Base-by-base conservation (phyloP, 2,888 invertebrate species). In the Pristionchus japonicus region DNA sequence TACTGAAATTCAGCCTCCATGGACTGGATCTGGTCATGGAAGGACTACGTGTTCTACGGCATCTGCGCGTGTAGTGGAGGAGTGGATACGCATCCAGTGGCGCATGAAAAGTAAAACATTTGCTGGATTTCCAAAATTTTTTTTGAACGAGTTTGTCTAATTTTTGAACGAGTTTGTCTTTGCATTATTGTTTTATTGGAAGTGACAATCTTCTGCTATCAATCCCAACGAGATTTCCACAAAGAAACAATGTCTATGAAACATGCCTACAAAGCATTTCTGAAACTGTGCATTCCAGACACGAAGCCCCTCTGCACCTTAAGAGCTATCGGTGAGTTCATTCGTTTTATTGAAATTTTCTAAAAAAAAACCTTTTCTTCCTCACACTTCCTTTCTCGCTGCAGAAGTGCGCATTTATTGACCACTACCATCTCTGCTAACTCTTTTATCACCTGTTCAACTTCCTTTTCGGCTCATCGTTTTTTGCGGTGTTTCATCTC, bases 11-110 rank as follows among this genome's bases (percentile, higher is more conserved):
- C 77, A 31, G 34, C 43, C 9, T 37, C 77, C 31, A 94, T 94
- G 94, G 93, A 94, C 88, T 94, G 93, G 91, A 91, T 94, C 83
- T 94, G 93, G 93, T 93, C 93, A 70, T 94, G 93, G 93, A 92
- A 92, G 89, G 94, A 94, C 89, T 92, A 90, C 49, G 90, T 94
- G 34, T 94, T 94, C 89, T 93, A 94, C 89, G 94, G 94, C 0
- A 91, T 94, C 34, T 94, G 93, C 88, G 90, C 92, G 34, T 94
- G 94, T 86, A 90, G 91, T n/a, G 90, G 90, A 67, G 88, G 89
- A 87, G 90, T 90, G 13, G 92, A 89, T 20, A 87, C 90, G n/a
- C 91, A 92, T 86, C 92, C 92, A 15, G 89, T 91, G n/a, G 88
- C 90, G 23, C 90, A 92, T 52, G 89, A 88, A 43, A 91, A 90